Conservation (phyloP, 2,113 vertebrate genomes). For the Ammodytes marinus region DNA sequence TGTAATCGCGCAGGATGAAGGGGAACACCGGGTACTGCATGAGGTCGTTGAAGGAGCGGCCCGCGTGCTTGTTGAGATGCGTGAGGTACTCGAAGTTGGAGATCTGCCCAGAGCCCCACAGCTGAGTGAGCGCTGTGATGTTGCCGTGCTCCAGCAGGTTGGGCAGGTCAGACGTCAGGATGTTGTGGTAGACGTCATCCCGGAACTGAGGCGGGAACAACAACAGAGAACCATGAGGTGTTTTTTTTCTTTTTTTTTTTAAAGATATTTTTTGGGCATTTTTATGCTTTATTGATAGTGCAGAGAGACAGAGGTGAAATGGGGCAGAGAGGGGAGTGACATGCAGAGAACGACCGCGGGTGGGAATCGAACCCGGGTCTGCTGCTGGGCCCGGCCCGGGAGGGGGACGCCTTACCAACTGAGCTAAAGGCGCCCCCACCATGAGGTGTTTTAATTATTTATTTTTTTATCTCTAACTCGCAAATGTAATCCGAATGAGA, state of each 20-base stretch:
- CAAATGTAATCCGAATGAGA: not conserved
- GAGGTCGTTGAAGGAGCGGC: conserved; percentile 98
- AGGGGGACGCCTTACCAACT: too few species aligned
- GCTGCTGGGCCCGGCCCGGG: too few species aligned
- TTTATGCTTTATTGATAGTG: too few species aligned
- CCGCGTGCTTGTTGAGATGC: conserved; percentile 97
- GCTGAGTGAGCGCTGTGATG: conserved; percentile 94
- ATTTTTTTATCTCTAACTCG: not conserved
- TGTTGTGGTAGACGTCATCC: conserved; percentile 97
- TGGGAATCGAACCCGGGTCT: too few species aligned
- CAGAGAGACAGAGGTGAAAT: too few species aligned
- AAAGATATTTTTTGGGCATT: too few species aligned
- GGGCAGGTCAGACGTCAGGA: conserved; percentile 94
- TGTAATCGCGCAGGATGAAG: conserved; percentile 95
- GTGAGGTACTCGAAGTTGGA: conserved; percentile 99
- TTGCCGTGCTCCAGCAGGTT: conserved; percentile 98
- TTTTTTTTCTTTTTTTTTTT: not conserved
- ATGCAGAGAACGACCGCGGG: too few species aligned
- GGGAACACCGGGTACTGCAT: conserved; percentile 99
- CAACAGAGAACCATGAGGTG: not conserved
- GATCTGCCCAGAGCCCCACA: conserved; percentile 97
- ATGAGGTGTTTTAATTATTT: not conserved
- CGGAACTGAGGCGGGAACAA: conserved; percentile 86
- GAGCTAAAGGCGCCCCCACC: too few species aligned
- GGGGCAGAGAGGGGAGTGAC: too few species aligned